Percentiles rank a stretch among this genome's conserved stretches.
Conservation (phyloP, 1,140 invertebrate genomes). For the Propsilocerus akamusi region DNA sequence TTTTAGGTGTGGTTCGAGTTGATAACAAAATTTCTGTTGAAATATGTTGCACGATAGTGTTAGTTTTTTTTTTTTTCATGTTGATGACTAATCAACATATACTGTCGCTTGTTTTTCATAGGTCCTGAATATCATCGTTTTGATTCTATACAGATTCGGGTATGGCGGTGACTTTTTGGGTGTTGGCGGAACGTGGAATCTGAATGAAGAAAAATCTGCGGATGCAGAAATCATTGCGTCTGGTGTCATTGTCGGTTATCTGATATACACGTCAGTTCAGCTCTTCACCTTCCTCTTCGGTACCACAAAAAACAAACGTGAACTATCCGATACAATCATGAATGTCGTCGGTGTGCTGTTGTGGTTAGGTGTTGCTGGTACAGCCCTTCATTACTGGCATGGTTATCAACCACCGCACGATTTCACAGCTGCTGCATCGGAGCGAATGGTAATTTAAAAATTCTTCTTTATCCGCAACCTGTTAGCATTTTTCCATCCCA, state of each 20-base stretch:
- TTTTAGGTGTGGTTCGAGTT: background rate
- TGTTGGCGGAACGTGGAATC: conserved; percentile 69
- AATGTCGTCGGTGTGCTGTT: conserved; percentile 65
- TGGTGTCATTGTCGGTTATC: conserved; percentile 65
- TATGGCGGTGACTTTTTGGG: conserved; percentile 61
- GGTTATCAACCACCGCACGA: conserved; percentile 60
- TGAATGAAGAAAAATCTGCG: conserved; percentile 70
- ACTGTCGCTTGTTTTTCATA: conserved; percentile 22
- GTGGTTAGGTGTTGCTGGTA: conserved; percentile 64
- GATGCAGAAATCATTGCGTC: conserved; percentile 71
- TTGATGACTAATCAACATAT: background rate
- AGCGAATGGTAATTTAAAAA: conserved; percentile 37
- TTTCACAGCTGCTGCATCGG: conserved; percentile 40
- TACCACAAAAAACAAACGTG: conserved; percentile 50
- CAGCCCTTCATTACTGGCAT: conserved; percentile 70
- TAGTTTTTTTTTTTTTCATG: conserved; percentile 7
- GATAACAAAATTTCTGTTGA: conserved; percentile 6
- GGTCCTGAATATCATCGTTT: conserved; percentile 60
- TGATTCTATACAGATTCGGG: conserved; percentile 65
- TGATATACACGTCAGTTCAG: conserved; percentile 56
- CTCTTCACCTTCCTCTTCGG: conserved; percentile 53
- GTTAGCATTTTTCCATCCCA: background rate
- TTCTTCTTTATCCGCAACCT: background rate
- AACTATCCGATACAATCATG: conserved; percentile 59
- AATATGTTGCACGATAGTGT: conserved; percentile 6